Base-by-base conservation (phyloP, 1,140 invertebrate genomes). In the Macrobrachium rosenbergii region DNA sequence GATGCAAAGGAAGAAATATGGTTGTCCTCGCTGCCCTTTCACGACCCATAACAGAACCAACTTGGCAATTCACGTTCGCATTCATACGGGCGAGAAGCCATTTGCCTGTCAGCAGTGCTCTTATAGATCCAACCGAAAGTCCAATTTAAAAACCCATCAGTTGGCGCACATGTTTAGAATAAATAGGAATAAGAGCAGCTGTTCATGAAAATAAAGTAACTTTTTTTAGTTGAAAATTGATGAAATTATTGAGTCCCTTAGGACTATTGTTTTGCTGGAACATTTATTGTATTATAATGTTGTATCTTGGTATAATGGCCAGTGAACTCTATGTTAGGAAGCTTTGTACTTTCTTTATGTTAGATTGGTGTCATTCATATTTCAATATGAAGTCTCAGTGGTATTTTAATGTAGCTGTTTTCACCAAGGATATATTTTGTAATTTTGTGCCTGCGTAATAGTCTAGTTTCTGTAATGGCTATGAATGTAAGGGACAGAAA, bases 11-110 rank as follows among this genome's bases (percentile, higher is more conserved):
- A 37, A 37, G 28, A 37, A 37, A 37, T 37, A 37, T 63, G 72
- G 72, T n/a, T 86, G 83, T 60, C 83, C 83, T 37, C 80, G 69
- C 62, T 86, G 83, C 64, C 83, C 83, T 17, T 86, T 69, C 75
- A 37, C 62, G 28, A 37, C 28, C 28, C 3, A 3, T n/a, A 73
- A 79, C 63, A 79, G 72, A 37, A 58, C 83, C 23, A 79, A 86
- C 21, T 64, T 86, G 21, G 80, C 52, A 45, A 79, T 52, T 63
- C 83, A 86, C 21, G 73, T 79, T 19, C 63, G 76, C n/a, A 86
- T 79, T 16, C 83, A 86, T 62, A 86, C 62, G 12, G 76, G 83
- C 7, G 83, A 86, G 63, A 78, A 69, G 76, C 83, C 83, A 12
- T 86, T 79, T 77, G 62, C 76, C 45, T 86, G 83, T 67, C 37